Conservation (phyloP, 2,113 vertebrate species). For the Burhinus oedicnemus region DNA sequence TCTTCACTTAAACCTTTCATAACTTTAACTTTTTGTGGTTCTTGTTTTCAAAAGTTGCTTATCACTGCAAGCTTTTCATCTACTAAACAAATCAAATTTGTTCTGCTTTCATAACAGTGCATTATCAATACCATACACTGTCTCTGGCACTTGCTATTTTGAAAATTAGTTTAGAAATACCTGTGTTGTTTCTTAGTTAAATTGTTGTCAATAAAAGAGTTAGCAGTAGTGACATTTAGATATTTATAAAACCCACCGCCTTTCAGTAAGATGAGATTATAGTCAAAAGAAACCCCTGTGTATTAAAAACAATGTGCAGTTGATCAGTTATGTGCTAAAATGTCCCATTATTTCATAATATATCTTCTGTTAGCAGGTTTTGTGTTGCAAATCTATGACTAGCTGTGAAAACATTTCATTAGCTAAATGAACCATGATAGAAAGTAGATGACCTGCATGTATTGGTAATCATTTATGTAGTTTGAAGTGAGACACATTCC, state of each 20-base stretch:
- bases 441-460: neutral
- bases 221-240: neutral
- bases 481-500: neutral
- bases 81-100: conserved; percentile 3
- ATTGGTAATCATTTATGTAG: neutral
- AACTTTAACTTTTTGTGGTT: neutral
- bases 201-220: conserved; percentile 25
- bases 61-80: neutral
- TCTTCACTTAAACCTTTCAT: neutral
- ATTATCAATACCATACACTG: neutral
- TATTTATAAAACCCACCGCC: neutral
- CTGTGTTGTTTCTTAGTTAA: neutral
- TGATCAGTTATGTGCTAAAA: neutral
- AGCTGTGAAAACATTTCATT: conserved; percentile 44
- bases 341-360: neutral
- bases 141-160: neutral
- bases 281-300: neutral
- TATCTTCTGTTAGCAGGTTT: neutral
- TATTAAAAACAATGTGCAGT: neutral
- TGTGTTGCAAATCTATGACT: conserved; percentile 19
- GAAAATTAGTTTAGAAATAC: conserved; percentile 5
- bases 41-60: neutral
- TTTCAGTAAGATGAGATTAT: neutral
- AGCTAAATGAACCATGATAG: conserved; percentile 29
- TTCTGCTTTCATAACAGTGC: neutral